Evolutionary conservation across 2,797 vertebrate species (phyloP).

Genomic region (Peromyscus attwateri): DNA sequence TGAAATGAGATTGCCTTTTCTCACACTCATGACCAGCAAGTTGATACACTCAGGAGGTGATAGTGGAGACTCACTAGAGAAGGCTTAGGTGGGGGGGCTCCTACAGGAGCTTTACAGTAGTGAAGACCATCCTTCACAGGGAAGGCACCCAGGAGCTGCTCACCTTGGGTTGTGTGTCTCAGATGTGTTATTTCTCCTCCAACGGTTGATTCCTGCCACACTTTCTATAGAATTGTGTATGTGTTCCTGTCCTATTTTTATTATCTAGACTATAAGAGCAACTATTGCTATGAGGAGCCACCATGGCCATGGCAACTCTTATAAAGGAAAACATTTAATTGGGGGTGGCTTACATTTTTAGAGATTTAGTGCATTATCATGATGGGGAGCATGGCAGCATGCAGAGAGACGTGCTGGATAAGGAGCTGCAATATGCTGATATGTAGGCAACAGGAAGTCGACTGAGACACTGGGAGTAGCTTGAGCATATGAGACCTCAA

Average conservation of each 20-base stretch:
- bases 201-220: neutral
- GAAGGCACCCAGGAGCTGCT: neutral
- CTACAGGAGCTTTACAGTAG: neutral
- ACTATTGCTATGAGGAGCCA: neutral
- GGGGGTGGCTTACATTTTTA: neutral
- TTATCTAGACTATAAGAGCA: neutral
- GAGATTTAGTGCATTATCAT: neutral
- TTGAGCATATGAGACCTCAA: too few species aligned
- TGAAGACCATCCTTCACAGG: neutral
- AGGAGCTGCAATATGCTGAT: too few species aligned
- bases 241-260: neutral
- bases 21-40: slow-evolving; percentile 48
- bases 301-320: neutral
- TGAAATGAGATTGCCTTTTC: slow-evolving; percentile 71
- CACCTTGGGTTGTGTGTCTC: neutral
- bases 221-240: neutral
- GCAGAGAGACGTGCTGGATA: neutral
- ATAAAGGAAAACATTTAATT: neutral
- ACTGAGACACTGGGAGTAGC: too few species aligned
- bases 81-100: too few species aligned
- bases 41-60: slow-evolving; percentile 62
- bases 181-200: neutral
- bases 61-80: slow-evolving; percentile 74
- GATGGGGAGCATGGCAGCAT: neutral
- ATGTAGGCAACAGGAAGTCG: too few species aligned